A percentile compares a stretch with the other conserved stretches of the same genome.
Conservation (phyloP, 2,113 vertebrate genomes). For the Mionectes macconnelli region DNA sequence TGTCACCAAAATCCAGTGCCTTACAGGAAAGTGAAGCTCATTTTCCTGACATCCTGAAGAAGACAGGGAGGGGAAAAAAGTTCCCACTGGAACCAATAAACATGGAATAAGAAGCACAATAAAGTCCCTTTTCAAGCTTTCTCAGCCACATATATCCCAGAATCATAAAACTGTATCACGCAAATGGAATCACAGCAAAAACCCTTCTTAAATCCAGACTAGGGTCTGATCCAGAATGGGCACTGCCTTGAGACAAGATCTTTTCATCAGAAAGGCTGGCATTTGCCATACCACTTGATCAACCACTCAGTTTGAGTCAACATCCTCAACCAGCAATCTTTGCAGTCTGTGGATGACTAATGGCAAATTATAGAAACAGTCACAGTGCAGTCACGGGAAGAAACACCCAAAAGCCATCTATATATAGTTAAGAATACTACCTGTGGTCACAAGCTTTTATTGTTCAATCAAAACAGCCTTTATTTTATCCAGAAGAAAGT, state of each 20-base stretch:
- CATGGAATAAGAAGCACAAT: neutral
- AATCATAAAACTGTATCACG: neutral
- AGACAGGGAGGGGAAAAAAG: neutral
- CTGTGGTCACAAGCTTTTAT: neutral
- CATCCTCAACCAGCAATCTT: neutral
- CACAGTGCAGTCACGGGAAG: conserved; percentile 6
- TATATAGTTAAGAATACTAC: neutral
- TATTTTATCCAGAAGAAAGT: neutral
- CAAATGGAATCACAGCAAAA: neutral
- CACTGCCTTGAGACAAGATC: neutral
- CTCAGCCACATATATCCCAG: neutral
- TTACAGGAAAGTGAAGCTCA: neutral
- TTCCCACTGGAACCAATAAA: neutral
- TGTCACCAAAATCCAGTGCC: neutral
- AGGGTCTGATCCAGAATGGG: neutral
- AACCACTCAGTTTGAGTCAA: conserved; percentile 1
- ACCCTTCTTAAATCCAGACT: neutral
- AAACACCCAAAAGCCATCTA: neutral
- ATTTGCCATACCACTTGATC: neutral
- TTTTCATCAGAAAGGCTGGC: neutral
- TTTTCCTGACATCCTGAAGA: neutral
- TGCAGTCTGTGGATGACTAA: neutral
- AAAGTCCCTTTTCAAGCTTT: neutral
- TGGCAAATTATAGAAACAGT: conserved; percentile 20
- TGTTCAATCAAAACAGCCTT: neutral